Evolutionary conservation across 1,140 invertebrate species (phyloP).

Genomic region (Drosophila busckii): DNA sequence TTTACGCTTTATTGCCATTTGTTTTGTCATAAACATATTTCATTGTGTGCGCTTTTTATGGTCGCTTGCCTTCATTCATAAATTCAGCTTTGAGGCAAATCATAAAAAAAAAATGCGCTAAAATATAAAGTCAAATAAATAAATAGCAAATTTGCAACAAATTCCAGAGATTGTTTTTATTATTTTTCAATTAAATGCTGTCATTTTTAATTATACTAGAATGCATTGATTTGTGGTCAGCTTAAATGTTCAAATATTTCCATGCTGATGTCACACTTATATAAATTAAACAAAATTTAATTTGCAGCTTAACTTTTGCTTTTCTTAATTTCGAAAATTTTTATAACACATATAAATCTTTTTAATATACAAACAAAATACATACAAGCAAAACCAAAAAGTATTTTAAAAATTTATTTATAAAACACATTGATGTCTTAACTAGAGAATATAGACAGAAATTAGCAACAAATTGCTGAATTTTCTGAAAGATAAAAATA

Average conservation of each 20-base stretch:
- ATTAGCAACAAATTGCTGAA: too few relatives aligned
- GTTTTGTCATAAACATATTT: constrained; percentile 69
- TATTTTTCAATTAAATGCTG: constrained; percentile 29
- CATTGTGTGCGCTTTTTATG: constrained; percentile 40
- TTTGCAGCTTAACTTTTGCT: too few relatives aligned
- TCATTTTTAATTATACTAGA: too few relatives aligned
- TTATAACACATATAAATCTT: constrained; percentile 37
- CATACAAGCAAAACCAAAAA: constrained; percentile 5
- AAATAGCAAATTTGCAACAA: constrained; percentile 53
- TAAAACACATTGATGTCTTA: constrained; percentile 48
- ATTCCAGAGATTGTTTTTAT: constrained; percentile 42
- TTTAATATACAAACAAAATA: constrained; percentile 18
- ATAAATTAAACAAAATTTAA: too few relatives aligned
- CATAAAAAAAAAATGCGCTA: constrained; percentile 15
- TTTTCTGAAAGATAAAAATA: constrained; percentile 18
- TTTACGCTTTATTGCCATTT: constrained; percentile 61
- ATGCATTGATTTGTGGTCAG: too few relatives aligned
- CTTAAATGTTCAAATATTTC: too few relatives aligned
- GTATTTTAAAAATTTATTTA: constrained; percentile 42
- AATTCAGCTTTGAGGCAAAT: constrained; percentile 37
- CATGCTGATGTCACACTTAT: too few relatives aligned
- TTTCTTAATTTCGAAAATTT: too few relatives aligned
- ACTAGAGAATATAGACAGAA: constrained; percentile 20
- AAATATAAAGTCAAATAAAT: constrained; percentile 11
- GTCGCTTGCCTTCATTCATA: constrained; percentile 40